Conservation (phyloP, 1,140 invertebrate genomes). For the Ceratosolen solmsi region DNA sequence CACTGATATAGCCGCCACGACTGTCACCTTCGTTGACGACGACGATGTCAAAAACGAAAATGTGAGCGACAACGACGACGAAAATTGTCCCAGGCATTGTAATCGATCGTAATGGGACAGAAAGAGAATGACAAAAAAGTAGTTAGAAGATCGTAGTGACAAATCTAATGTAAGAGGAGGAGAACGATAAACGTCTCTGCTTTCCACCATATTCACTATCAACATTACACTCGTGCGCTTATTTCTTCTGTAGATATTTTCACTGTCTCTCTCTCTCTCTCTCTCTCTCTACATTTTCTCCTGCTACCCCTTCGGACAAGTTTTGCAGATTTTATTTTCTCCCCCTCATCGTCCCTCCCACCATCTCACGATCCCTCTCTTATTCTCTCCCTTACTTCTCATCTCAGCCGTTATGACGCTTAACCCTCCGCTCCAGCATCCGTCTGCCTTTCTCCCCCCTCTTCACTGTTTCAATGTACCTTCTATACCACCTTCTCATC, state of each 20-base stretch:
- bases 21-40: constrained; percentile 58
- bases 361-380: constrained; percentile 42
- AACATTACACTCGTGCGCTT: constrained; percentile 70
- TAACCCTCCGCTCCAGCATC: background rate
- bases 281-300: constrained; percentile 22
- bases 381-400: constrained; percentile 29
- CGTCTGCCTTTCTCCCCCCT: background rate
- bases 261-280: constrained; percentile 61
- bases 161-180: background rate
- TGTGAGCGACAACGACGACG: too few relatives aligned
- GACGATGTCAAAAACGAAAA: constrained; percentile 25
- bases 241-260: constrained; percentile 70
- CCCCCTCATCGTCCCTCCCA: background rate
- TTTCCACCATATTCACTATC: constrained; percentile 69
- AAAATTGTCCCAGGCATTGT: constrained; percentile 70
- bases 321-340: constrained; percentile 38
- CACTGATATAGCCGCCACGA: background rate
- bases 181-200: constrained; percentile 46
- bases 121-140: constrained; percentile 39
- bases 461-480: background rate
- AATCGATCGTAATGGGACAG: constrained; percentile 65
- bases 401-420: constrained; percentile 20
- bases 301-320: constrained; percentile 11
- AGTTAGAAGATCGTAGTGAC: constrained; percentile 51
- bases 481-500: constrained; percentile 46